Conservation (phyloP, 2,888 invertebrate species). For the Tetragonula carbonaria region DNA sequence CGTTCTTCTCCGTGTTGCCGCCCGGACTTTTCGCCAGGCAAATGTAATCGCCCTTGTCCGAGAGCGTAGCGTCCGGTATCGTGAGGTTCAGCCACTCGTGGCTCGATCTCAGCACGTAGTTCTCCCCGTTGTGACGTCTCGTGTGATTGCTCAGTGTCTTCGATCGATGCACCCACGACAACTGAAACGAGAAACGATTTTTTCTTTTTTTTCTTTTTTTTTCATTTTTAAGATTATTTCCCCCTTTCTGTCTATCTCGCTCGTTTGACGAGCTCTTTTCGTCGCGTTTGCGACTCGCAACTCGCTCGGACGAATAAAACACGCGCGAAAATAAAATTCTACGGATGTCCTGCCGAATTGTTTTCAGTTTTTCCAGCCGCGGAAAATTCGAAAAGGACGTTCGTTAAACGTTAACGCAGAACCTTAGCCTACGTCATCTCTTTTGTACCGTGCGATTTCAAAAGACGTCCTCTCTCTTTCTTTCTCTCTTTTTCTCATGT, state of each 20-base stretch:
- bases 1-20: constrained; percentile 91
- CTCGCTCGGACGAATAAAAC: background rate
- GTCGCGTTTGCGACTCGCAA: background rate
- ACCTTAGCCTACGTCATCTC: constrained; percentile 6
- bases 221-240: too few species aligned
- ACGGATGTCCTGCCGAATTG: constrained; percentile 15
- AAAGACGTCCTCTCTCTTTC: background rate
- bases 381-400: constrained; percentile 5
- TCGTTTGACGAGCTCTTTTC: background rate
- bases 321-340: background rate
- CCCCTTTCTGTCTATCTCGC: too few species aligned
- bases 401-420: constrained; percentile 24
- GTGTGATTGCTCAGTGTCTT: constrained; percentile 74
- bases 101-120: constrained; percentile 77
- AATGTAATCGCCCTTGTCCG: constrained; percentile 90
- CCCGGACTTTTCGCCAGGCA: constrained; percentile 94
- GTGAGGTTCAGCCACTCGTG: constrained; percentile 86
- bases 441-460: constrained; percentile 13
- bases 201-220: too few species aligned
- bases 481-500: too few species aligned
- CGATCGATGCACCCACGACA: constrained; percentile 82
- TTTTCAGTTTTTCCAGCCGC: constrained; percentile 24
- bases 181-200: constrained; percentile 86
- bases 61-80: constrained; percentile 86
- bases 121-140: constrained; percentile 82